Conservation (phyloP, 2,888 invertebrate genomes). For the Zootermopsis nevadensis region DNA sequence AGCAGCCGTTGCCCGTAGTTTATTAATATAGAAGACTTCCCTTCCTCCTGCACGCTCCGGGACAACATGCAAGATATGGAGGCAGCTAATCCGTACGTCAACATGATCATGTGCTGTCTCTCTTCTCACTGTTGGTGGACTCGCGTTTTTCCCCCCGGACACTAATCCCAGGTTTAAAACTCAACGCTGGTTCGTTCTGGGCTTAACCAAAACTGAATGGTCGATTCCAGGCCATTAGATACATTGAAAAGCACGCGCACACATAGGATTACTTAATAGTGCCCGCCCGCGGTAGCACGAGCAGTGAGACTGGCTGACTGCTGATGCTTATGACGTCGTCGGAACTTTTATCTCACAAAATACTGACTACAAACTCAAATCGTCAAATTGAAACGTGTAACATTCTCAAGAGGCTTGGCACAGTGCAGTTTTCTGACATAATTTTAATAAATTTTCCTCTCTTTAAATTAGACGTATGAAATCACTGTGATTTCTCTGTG, state of each 20-base stretch:
- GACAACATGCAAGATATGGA: conserved; percentile 22
- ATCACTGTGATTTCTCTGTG: too few species aligned
- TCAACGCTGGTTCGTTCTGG: conserved; percentile 23
- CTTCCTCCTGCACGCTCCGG: conserved; percentile 3
- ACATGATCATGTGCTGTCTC: conserved; percentile 29
- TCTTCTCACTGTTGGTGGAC: conserved; percentile 21
- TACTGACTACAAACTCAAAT: too few species aligned
- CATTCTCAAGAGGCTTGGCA: too few species aligned
- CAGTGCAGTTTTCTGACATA: too few species aligned
- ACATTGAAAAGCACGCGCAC: conserved; percentile 34
- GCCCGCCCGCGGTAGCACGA: too few species aligned
- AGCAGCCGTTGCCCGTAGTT: conserved; percentile 16
- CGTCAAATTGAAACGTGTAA: too few species aligned
- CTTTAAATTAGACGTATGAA: too few species aligned
- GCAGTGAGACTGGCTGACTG: too few species aligned
- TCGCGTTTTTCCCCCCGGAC: conserved; percentile 15
- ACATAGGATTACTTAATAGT: conserved; percentile 10
- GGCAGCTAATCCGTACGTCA: conserved; percentile 39
- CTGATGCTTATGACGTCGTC: too few species aligned
- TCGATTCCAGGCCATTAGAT: conserved; percentile 47
- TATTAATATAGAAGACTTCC: conserved; percentile 38
- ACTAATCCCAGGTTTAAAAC: conserved; percentile 42
- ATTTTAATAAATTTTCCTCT: too few species aligned
- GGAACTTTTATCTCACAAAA: too few species aligned
- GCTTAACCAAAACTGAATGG: conserved; percentile 39